phyloP scores from a whole-genome alignment of 2,113 vertebrate species.

The Grammomys surdaster region DNA sequence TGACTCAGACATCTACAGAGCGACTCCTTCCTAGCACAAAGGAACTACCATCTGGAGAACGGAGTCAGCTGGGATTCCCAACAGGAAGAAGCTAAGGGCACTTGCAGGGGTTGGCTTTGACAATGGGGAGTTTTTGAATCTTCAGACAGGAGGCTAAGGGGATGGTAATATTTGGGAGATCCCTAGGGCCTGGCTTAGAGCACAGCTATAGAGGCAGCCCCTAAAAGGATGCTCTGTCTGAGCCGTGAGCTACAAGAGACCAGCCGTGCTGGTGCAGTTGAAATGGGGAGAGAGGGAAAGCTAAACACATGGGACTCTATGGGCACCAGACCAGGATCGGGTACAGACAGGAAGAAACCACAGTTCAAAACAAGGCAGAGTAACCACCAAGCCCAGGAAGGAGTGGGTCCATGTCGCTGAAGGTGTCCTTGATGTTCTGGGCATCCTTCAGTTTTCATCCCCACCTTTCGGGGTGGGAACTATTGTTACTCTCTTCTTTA shows the following conservation, averaged over 20 bases:
- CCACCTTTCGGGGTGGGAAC: background rate
- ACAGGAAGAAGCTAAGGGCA: background rate
- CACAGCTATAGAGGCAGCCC: background rate
- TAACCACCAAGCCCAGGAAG: background rate
- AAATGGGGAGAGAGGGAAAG: background rate
- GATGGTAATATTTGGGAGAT: background rate
- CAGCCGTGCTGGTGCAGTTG: rapidly evolving
- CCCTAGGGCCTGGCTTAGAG: background rate
- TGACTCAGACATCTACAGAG: background rate
- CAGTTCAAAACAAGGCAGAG: background rate
- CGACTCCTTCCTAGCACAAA: background rate
- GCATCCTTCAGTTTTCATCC: background rate
- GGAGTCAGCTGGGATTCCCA: background rate
- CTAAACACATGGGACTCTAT: background rate
- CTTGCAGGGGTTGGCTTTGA: background rate
- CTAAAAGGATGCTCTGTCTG: too few relatives aligned
- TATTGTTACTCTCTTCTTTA: background rate
- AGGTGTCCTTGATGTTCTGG: background rate
- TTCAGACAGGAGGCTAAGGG: too few relatives aligned
- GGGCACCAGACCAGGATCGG: background rate
- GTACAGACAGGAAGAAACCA: background rate
- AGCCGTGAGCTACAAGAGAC: background rate
- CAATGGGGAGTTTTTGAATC: background rate
- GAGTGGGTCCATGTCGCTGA: background rate
- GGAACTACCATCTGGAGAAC: background rate